Evolutionary conservation across 1,140 invertebrate species (phyloP), one percentile per base, ranked within the genome.

Genomic region (Ceratitis capitata): DNA sequence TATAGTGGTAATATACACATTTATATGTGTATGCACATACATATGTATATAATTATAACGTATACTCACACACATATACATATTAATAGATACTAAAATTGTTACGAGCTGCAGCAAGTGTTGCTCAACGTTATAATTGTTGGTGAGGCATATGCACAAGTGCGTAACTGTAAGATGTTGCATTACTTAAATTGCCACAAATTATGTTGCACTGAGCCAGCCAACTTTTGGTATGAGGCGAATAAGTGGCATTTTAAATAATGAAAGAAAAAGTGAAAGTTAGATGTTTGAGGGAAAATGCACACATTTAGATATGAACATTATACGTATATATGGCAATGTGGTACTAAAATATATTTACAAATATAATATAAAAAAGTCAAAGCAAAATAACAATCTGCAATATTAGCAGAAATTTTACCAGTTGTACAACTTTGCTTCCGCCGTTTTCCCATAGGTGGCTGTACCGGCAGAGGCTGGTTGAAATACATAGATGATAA

Each of bases 151-250:
- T 78, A 78, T n/a, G n/a, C n/a, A n/a, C 10, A 35, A 42, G 19
- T 26, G 69, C 19, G 39, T 78, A 45, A n/a, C 39, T 45, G 39
- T 23, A 78, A 78, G 69, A 26, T 47, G 69, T 45, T 78, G 69
- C 69, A 42, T 10, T 19, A 78, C 9, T n/a, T 45, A 78, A 78
- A 78, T 78, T 78, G 39, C 39, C 69, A 78, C 39, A 78, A 78
- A 78, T 78, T 78, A 42, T 78, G 39, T 78, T 78, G 39, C 39
- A 78, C n/a, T 39, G 12, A 45, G 51, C 4, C n/a, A 56, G 51
- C 35, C 23, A 78, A 16, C 64, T n/a, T n/a, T n/a, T 29, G 64
- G 64, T 14, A 69, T 1, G 2, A 14, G 47, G 47, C 12, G 51
- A 6, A n/a, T 53, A 1, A 1, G 49, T 51, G 5, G 16, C n/a